These are phyloP conservation scores for Trissoscelio sp. DNA, from an alignment of 2,888 invertebrate genomes.

Conservation along the genomic window DNA sequence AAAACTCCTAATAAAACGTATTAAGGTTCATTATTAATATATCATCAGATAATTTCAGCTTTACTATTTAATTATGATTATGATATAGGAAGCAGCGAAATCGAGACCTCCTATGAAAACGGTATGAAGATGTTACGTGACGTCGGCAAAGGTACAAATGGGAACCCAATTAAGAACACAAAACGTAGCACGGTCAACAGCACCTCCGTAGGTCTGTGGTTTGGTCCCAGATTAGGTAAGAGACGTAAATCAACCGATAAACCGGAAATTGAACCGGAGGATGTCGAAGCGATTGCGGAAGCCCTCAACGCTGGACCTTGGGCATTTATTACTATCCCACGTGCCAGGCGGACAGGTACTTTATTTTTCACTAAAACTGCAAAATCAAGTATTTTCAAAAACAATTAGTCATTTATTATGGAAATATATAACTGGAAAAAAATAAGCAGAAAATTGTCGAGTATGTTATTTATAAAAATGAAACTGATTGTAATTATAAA, in stretches of 20 bases:
- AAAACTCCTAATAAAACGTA: no score
- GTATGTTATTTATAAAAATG: no score
- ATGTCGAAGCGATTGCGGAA: constrained; percentile 81
- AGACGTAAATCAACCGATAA: constrained; percentile 82
- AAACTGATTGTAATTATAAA: no score
- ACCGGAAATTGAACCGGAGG: constrained; percentile 75
- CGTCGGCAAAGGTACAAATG: constrained; percentile 49
- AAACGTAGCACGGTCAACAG: constrained; percentile 73
- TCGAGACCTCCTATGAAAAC: constrained; percentile 59
- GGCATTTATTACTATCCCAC: constrained; percentile 82
- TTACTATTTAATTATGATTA: constrained; percentile 30
- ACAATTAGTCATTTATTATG: no score
- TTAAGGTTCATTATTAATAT: no score
- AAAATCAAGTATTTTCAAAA: not conserved
- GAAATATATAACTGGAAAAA: no score
- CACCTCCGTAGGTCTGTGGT: constrained; percentile 83
- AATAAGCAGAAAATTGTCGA: no score
- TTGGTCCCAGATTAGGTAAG: constrained; percentile 85
- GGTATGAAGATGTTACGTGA: constrained; percentile 51
- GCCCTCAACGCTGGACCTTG: constrained; percentile 82
- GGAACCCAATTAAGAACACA: constrained; percentile 56
- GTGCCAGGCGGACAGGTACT: constrained; percentile 72
- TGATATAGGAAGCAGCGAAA: constrained; percentile 49
- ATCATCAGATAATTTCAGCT: no score
- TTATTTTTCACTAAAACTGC: not conserved